phyloP scores from a whole-genome alignment of 2,888 invertebrate species.

The Lasioglossum marginatum region DNA sequence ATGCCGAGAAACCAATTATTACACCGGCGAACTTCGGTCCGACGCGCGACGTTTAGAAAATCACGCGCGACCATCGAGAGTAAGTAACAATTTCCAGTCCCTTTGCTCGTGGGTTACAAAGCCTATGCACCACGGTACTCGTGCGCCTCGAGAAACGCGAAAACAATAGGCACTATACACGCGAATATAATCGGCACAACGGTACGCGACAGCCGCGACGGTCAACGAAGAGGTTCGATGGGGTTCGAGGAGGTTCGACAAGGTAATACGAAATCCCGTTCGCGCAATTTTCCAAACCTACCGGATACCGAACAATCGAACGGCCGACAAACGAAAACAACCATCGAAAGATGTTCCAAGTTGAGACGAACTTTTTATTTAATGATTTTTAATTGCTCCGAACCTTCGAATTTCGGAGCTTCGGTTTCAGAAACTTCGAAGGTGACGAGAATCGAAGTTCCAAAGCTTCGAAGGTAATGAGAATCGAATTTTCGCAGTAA shows the following conservation, averaged over 20 bases:
- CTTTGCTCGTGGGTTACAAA: slow-evolving; percentile 18
- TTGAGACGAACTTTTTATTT: neutral
- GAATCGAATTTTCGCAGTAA: too few relatives aligned
- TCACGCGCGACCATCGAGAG: neutral
- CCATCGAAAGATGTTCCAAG: neutral
- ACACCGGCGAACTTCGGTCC: neutral
- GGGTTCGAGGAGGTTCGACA: neutral
- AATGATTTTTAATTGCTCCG: too few relatives aligned
- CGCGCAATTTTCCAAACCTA: neutral
- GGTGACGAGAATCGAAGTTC: too few relatives aligned
- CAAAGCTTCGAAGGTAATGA: too few relatives aligned
- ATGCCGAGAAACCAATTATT: neutral
- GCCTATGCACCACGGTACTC: neutral
- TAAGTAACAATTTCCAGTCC: neutral
- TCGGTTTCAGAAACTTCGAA: too few relatives aligned
- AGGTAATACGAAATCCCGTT: neutral
- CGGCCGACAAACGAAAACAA: neutral
- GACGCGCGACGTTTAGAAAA: neutral
- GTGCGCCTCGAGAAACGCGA: slow-evolving; percentile 64
- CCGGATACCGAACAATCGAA: neutral
- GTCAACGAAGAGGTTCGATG: neutral
- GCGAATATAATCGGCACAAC: slow-evolving; percentile 61
- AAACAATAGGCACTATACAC: slow-evolving; percentile 61
- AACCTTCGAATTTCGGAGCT: too few relatives aligned
- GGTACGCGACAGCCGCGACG: slow-evolving; percentile 22